Base-by-base conservation (phyloP, 2,888 invertebrate genomes). In the Serripes groenlandicus region DNA sequence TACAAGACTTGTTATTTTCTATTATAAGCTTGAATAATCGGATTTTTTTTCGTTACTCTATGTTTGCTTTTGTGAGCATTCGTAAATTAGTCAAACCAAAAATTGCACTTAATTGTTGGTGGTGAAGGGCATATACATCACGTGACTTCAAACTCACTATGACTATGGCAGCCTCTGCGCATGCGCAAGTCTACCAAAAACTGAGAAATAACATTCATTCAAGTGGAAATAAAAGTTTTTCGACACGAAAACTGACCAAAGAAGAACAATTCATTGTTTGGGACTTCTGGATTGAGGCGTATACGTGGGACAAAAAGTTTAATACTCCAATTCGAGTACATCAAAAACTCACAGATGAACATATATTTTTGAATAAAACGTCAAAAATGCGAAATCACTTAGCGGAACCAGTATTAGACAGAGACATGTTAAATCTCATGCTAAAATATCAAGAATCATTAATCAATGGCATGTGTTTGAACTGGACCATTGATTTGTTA, bases 341-440 rank as follows among this genome's bases (percentile, higher is more conserved):
- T 54, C 81, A 56, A 28, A 81, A 76, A 37, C 75, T 81, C 23
- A 81, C 81, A 60, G 69, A 81, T 76, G 80, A 80, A 34, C 80
- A 80, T 62, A 58, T 80, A 11, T 80, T 75, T 66, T 42, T 75
- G 26, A 71, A 69, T 26, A 70, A 69, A 37, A 60, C 70, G 11
- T 58, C 73, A 21, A 75, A 80, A 66, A 80, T 80, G 79, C 56
- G 79, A n/a, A 75, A 80, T 56, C 60, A 62, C 30, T 71, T 80
- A 75, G 80, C 72, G 23, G 78, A 78, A 15, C 66, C 72, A 30
- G 78, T 78, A 11, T 58, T 78, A 21, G 70, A 78, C 42, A 37
- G 18, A 18, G 49, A 68, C 21, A 78, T 78, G 78, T 32, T 78
- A 28, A 64, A 79, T 34, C 58, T 78, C n/a, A 73, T 78, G 78